A percentile compares a stretch with the other conserved stretches of the same genome.
Conservation (phyloP, 2,888 invertebrate species). For the Leptarthrus brevirostris region DNA sequence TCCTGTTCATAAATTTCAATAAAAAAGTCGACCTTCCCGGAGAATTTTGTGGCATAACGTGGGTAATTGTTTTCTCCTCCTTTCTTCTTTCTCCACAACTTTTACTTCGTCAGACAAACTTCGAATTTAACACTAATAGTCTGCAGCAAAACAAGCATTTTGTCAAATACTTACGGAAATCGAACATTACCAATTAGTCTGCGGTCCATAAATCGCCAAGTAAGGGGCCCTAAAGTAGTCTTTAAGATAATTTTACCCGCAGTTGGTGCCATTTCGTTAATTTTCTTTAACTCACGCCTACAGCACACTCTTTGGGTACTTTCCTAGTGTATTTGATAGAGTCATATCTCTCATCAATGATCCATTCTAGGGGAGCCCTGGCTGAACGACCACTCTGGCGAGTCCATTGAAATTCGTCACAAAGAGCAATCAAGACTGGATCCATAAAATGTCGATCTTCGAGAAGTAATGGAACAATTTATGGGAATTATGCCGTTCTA, state of each 20-base stretch:
- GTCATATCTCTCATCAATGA: neutral
- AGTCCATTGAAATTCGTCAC: slow-evolving; percentile 4
- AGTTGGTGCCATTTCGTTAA: slow-evolving; percentile 24
- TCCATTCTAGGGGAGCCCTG: neutral
- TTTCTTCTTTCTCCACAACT: no score
- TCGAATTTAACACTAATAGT: no score
- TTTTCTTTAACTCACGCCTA: slow-evolving; percentile 23
- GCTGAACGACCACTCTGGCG: neutral
- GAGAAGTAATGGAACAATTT: slow-evolving; percentile 20
- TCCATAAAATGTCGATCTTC: slow-evolving; percentile 19
- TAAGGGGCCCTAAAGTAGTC: slow-evolving; percentile 6
- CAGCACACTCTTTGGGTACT: neutral
- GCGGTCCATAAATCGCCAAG: slow-evolving; percentile 1
- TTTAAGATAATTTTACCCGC: slow-evolving; percentile 10
- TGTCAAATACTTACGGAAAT: neutral
- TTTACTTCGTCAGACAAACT: no score
- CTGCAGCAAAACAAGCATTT: no score
- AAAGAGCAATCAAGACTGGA: neutral
- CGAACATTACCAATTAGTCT: slow-evolving; percentile 10
- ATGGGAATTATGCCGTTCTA: neutral
- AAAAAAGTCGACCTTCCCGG: no score
- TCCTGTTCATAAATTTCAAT: no score
- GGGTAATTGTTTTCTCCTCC: no score
- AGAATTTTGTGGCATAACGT: no score
- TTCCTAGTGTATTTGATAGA: neutral